phyloP scores from a whole-genome alignment of 2,113 vertebrate genomes.

The Martes martes region DNA sequence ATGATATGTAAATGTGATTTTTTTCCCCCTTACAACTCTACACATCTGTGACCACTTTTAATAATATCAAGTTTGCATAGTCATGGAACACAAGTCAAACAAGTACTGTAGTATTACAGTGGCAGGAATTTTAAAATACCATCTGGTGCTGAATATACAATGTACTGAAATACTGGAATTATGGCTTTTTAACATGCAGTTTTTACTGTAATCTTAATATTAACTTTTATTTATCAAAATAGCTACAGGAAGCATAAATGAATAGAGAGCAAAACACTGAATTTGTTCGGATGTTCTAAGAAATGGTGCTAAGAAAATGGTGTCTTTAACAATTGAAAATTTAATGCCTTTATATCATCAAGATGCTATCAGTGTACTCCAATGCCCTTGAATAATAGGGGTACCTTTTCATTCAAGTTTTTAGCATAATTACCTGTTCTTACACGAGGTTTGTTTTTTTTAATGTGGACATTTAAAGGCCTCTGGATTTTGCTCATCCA shows the following conservation, averaged over 20 bases:
- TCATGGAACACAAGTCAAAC: conserved; percentile 83
- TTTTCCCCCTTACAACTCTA: conserved; percentile 63
- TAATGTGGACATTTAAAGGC: conserved; percentile 79
- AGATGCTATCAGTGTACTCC: conserved; percentile 76
- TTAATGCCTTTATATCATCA: conserved; percentile 87
- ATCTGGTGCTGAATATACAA: conserved; percentile 92
- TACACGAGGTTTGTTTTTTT: conserved; percentile 83
- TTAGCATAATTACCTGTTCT: conserved; percentile 78
- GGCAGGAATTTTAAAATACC: conserved; percentile 84
- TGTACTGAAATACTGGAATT: conserved; percentile 93
- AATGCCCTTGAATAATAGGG: conserved; percentile 69
- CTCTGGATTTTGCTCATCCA: conserved; percentile 81
- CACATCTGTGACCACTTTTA: conserved; percentile 85
- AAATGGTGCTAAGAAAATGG: conserved; percentile 92
- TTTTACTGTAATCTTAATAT: conserved; percentile 85
- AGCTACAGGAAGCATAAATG: conserved; percentile 74
- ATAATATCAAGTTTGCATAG: conserved; percentile 82
- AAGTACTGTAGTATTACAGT: conserved; percentile 80
- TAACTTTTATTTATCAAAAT: conserved; percentile 84
- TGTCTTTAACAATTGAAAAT: conserved; percentile 84
- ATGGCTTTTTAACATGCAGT: conserved; percentile 85
- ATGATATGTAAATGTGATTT: conserved; percentile 74
- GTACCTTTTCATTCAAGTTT: conserved; percentile 76
- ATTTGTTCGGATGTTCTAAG: conserved; percentile 87
- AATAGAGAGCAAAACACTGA: conserved; percentile 88